Percentiles rank a stretch among this genome's conserved stretches.
These are phyloP conservation scores for Nomia melanderi DNA, from an alignment of 1,140 invertebrate species.

Conservation along the genomic window DNA sequence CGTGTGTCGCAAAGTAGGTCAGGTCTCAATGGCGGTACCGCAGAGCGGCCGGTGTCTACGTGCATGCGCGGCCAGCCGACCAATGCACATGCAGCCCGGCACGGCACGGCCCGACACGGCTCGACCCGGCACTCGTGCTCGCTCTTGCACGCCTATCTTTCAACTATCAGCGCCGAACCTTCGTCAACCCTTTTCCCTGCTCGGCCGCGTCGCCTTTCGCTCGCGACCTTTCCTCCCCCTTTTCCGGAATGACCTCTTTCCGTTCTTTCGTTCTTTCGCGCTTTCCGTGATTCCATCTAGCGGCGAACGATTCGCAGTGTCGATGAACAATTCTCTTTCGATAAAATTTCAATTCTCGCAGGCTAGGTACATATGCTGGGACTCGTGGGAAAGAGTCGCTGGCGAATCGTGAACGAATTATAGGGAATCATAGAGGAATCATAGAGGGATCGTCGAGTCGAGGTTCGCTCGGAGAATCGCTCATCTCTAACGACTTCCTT, in stretches of 20 bases:
- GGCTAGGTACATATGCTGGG: too few species aligned
- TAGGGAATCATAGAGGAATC: neutral
- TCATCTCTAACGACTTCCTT: slow-evolving; percentile 40
- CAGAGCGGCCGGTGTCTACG: slow-evolving; percentile 28
- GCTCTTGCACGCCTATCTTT: slow-evolving; percentile 60
- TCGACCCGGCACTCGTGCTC: slow-evolving; percentile 15
- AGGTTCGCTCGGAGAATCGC: slow-evolving; percentile 27
- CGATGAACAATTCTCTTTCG: too few species aligned
- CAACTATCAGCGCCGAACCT: slow-evolving; percentile 60
- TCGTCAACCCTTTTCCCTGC: slow-evolving; percentile 13
- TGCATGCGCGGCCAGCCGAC: slow-evolving; percentile 37
- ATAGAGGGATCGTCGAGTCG: slow-evolving; percentile 1
- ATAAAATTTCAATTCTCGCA: too few species aligned
- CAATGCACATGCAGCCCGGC: slow-evolving; percentile 48
- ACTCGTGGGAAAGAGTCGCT: too few species aligned
- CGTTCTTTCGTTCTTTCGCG: too few species aligned
- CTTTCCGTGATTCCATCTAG: slow-evolving; percentile 7
- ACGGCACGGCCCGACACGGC: too few species aligned
- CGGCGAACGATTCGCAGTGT: neutral
- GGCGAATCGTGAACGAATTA: too few species aligned
- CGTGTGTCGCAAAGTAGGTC: slow-evolving; percentile 68
- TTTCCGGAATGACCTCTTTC: slow-evolving; percentile 8
- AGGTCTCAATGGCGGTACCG: slow-evolving; percentile 68
- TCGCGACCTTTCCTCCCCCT: slow-evolving; percentile 8
- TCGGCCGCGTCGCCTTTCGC: neutral